Conservation (phyloP, 2,113 vertebrate species). For the Australoheros scitulus region DNA sequence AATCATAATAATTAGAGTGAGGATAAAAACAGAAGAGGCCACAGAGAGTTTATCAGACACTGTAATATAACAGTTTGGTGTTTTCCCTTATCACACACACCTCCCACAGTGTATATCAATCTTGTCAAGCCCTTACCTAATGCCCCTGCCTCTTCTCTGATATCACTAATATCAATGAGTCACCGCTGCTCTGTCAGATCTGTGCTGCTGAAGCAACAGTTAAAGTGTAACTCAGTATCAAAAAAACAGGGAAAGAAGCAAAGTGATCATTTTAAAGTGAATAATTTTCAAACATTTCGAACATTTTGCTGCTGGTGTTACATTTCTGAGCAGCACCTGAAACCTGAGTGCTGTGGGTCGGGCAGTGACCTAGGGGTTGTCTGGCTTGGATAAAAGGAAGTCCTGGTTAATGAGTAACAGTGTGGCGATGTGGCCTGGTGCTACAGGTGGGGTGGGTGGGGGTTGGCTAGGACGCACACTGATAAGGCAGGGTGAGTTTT, state of each 20-base stretch:
- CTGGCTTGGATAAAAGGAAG: constrained; percentile 77
- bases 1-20: background rate
- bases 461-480: constrained; percentile 51
- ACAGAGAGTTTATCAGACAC: background rate
- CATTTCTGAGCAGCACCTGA: background rate
- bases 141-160: background rate
- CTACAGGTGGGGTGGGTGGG: constrained; percentile 70
- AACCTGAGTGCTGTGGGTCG: constrained; percentile 39
- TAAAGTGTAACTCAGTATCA: background rate
- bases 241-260: background rate
- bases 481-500: constrained; percentile 63
- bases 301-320: background rate
- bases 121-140: background rate
- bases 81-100: background rate
- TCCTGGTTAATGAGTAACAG: constrained; percentile 77
- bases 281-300: background rate
- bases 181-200: background rate
- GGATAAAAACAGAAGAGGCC: background rate
- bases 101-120: background rate
- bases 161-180: constrained; percentile 8
- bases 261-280: background rate
- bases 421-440: constrained; percentile 62
- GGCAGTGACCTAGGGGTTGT: constrained; percentile 76
- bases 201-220: background rate
- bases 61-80: background rate